Evolutionary conservation across 2,888 invertebrate genomes (phyloP).

Genomic region (Adelognathus sp.): DNA sequence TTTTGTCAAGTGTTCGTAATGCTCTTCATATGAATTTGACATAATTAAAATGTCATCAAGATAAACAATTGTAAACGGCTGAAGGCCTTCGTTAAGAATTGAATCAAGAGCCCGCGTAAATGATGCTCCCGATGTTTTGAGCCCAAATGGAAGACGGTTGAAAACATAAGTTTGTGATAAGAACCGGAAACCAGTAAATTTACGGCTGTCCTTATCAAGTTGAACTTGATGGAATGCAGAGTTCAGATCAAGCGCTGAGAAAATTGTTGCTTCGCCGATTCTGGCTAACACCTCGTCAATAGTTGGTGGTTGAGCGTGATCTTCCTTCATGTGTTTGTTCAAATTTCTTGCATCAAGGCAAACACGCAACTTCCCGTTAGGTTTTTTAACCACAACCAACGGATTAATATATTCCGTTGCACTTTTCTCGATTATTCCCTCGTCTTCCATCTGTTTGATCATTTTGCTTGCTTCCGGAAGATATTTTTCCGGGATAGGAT

Average conservation of each 20-base stretch:
- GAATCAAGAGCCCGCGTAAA: conserved; percentile 36
- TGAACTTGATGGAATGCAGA: conserved; percentile 41
- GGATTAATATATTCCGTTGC: conserved; percentile 35
- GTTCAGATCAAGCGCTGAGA: conserved; percentile 39
- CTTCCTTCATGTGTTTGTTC: conserved; percentile 20
- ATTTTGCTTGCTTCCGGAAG: neutral
- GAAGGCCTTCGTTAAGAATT: conserved; percentile 1
- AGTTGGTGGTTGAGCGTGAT: conserved; percentile 31
- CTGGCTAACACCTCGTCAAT: conserved; percentile 16
- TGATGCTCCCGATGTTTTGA: conserved; percentile 38
- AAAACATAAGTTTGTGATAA: conserved; percentile 36
- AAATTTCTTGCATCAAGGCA: conserved; percentile 25
- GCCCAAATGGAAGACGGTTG: conserved; percentile 39
- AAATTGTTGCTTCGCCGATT: conserved; percentile 30
- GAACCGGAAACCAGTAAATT: conserved; percentile 43
- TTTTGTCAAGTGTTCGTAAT: conserved; percentile 4
- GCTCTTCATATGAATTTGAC: conserved; percentile 10
- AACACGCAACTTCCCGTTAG: conserved; percentile 12
- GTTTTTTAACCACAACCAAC: conserved; percentile 5
- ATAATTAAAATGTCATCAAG: conserved; percentile 43
- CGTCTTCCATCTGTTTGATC: conserved; percentile 8
- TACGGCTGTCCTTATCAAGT: conserved; percentile 25
- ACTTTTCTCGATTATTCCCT: neutral
- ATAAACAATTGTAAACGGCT: conserved; percentile 33
- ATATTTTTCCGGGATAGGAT: conserved; percentile 11